These are phyloP conservation scores for Ceratoteleas bidentatus DNA, from an alignment of 1,140 invertebrate species.

Conservation along the genomic window DNA sequence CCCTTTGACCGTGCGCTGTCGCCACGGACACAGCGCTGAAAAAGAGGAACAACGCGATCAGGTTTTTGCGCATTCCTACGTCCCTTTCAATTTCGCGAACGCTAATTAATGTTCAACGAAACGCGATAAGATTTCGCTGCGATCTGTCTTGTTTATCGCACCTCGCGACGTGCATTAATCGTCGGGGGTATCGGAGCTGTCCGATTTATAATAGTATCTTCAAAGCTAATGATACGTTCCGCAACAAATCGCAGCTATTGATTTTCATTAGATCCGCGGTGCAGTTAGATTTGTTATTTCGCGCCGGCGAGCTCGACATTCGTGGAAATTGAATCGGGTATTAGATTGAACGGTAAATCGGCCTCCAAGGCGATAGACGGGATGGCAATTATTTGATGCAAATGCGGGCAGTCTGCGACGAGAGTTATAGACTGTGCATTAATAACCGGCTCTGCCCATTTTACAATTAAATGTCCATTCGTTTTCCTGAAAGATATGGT, in stretches of 20 bases:
- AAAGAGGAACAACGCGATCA: constrained; percentile 1
- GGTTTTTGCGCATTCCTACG: too few species aligned
- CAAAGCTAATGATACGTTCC: constrained; percentile 16
- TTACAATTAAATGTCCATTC: too few species aligned
- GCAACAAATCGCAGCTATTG: constrained; percentile 22
- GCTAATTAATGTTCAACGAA: too few species aligned
- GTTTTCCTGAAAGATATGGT: too few species aligned
- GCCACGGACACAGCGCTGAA: constrained; percentile 91
- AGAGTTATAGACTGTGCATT: too few species aligned
- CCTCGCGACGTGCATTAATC: too few species aligned
- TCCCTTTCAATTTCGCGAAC: too few species aligned
- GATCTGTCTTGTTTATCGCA: too few species aligned
- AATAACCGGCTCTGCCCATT: too few species aligned
- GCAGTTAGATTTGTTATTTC: too few species aligned
- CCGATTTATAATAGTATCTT: neutral
- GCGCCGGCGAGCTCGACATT: neutral
- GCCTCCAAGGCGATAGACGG: neutral
- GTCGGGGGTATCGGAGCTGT: too few species aligned
- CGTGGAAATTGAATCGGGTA: constrained; percentile 32
- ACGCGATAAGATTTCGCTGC: too few species aligned
- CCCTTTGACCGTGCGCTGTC: constrained; percentile 90
- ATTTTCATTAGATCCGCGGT: constrained; percentile 29
- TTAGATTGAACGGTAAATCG: constrained; percentile 17
- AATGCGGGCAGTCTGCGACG: neutral
- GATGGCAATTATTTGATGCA: constrained; percentile 28